Evolutionary conservation across 53 echinoderm and acorn worm species (phyloP).

Genomic region (Pentamera pediparva): DNA sequence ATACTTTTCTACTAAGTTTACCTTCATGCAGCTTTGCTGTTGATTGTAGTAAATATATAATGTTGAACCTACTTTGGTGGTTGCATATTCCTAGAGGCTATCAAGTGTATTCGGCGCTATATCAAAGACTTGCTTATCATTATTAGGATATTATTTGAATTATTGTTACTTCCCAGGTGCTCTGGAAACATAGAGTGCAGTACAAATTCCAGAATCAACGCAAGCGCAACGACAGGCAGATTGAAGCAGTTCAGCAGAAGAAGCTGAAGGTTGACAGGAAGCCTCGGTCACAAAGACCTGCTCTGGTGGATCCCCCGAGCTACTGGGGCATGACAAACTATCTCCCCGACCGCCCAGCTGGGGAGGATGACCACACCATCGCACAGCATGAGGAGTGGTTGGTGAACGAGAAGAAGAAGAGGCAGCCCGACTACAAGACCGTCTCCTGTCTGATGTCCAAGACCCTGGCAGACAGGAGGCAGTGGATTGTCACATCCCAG

Average conservation of each 20-base stretch:
- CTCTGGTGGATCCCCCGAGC: not conserved
- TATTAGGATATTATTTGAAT: too few relatives aligned
- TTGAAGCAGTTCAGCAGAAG: slow-evolving; percentile 21
- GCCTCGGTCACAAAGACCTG: not conserved
- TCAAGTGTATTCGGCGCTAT: too few relatives aligned
- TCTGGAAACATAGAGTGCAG: slow-evolving; percentile 31
- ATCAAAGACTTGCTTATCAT: too few relatives aligned
- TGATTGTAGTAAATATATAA: too few relatives aligned
- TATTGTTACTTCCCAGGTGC: slow-evolving; percentile 1
- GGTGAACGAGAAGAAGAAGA: slow-evolving; percentile 12
- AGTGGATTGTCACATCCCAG: not conserved
- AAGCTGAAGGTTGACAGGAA: not conserved
- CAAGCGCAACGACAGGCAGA: not conserved
- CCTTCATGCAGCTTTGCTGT: too few relatives aligned
- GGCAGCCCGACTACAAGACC: slow-evolving; percentile 27
- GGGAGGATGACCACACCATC: slow-evolving; percentile 8
- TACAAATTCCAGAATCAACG: slow-evolving; percentile 31
- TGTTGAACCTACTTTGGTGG: too few relatives aligned
- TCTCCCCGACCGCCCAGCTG: not conserved
- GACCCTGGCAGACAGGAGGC: slow-evolving; percentile 30
- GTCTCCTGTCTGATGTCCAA: slow-evolving; percentile 11
- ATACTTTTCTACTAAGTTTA: too few relatives aligned
- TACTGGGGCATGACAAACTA: slow-evolving; percentile 23
- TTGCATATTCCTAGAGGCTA: too few relatives aligned
- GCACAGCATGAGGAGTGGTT: slow-evolving; percentile 18